phyloP scores from a whole-genome alignment of 1,140 invertebrate genomes.

The Telenomus remus region DNA sequence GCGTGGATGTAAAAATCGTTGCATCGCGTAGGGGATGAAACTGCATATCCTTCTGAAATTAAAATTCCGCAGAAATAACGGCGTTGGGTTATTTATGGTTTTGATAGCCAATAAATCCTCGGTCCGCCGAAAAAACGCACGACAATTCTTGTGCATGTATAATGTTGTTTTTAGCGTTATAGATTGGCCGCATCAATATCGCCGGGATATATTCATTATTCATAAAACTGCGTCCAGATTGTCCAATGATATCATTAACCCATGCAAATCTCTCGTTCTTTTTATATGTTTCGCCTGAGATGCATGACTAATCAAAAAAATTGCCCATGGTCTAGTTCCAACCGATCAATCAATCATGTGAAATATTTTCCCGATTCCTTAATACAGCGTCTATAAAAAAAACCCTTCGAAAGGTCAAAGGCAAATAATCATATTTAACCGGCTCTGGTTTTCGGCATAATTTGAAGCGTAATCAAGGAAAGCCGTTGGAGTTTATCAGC shows the following conservation, averaged over 20 bases:
- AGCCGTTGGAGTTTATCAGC: constrained; percentile 9
- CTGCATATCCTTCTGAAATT: not conserved
- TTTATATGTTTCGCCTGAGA: constrained; percentile 2
- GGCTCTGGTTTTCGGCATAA: constrained; percentile 2
- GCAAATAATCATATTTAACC: constrained; percentile 12
- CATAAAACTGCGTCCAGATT: constrained; percentile 9
- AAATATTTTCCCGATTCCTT: not conserved
- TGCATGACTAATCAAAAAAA: constrained; percentile 32
- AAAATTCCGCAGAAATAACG: not conserved
- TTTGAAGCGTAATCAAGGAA: constrained; percentile 8
- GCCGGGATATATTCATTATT: constrained; percentile 19
- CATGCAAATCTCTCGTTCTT: constrained; percentile 21
- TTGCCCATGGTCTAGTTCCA: constrained; percentile 19
- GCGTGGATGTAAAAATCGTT: constrained; percentile 13
- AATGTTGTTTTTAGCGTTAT: constrained; percentile 1
- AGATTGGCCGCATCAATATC: not conserved
- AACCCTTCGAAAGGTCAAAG: not conserved
- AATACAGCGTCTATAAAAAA: not conserved
- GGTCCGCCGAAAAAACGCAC: not conserved
- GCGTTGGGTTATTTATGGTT: not conserved
- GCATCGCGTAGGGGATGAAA: constrained; percentile 14
- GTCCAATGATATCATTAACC: constrained; percentile 30
- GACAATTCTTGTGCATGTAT: not conserved
- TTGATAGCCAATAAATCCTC: not conserved
- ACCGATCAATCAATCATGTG: not conserved